Percentiles rank a stretch among this genome's conserved stretches.
phyloP scores from a whole-genome alignment of 2,888 invertebrate species.

The Parapristionchus giblindavisi region DNA sequence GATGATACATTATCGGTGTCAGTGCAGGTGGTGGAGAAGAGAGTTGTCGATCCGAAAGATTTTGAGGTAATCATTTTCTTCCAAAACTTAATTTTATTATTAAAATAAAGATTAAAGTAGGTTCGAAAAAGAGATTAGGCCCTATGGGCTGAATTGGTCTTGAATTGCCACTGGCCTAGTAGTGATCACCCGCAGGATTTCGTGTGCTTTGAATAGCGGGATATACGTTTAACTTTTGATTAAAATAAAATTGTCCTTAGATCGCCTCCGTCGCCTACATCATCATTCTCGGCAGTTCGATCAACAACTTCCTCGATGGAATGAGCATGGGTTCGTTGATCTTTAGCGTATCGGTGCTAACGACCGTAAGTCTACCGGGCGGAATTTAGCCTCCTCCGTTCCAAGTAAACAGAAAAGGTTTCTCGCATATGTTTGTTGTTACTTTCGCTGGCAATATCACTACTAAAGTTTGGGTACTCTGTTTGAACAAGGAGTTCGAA shows the following conservation, averaged over 20 bases:
- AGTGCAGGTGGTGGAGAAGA: slow-evolving; percentile 32
- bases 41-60: slow-evolving; percentile 13
- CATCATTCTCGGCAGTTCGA: slow-evolving; percentile 64
- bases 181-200: too few relatives aligned
- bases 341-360: not conserved
- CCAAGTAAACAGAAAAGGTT: too few relatives aligned
- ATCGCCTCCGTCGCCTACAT: slow-evolving; percentile 65
- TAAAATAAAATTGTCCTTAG: slow-evolving; percentile 3
- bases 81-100: not conserved
- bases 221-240: not conserved
- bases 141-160: too few relatives aligned
- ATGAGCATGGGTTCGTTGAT: slow-evolving; percentile 60
- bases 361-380: not conserved
- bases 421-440: too few relatives aligned
- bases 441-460: too few relatives aligned
- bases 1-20: slow-evolving; percentile 19
- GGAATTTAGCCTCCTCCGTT: too few relatives aligned
- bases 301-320: slow-evolving; percentile 68
- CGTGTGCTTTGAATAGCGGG: too few relatives aligned
- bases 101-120: too few relatives aligned
- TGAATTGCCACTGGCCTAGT: too few relatives aligned
- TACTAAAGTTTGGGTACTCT: too few relatives aligned
- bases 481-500: too few relatives aligned
- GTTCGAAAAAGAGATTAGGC: too few relatives aligned
- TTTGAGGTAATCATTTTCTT: slow-evolving; percentile 3